Evolutionary conservation across 1,140 invertebrate species (phyloP).

Genomic region (Pogonognathellus flavescens): DNA sequence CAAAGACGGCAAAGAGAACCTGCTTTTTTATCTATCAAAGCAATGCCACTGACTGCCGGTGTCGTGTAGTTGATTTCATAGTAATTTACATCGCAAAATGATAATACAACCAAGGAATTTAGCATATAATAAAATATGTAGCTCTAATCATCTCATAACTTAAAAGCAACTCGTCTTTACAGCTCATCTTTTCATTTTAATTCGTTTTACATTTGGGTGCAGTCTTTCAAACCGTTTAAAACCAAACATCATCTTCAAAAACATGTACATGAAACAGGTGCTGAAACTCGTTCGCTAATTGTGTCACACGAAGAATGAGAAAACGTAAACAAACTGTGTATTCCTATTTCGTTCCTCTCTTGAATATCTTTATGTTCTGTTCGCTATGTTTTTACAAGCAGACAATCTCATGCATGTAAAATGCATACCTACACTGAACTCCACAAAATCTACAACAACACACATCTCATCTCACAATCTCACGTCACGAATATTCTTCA

Average conservation of each 20-base stretch:
- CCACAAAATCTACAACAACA: too few species aligned
- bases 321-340: background rate
- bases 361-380: too few species aligned
- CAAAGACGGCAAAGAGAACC: too few species aligned
- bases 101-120: background rate
- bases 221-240: background rate
- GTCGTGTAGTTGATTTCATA: conserved; percentile 8
- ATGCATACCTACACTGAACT: too few species aligned
- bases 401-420: too few species aligned
- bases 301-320: conserved; percentile 29
- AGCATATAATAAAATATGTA: background rate
- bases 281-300: conserved; percentile 32
- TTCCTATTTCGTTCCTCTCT: background rate
- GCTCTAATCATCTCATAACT: conserved; percentile 18
- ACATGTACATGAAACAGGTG: background rate
- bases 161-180: background rate
- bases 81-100: background rate
- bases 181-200: conserved; percentile 20
- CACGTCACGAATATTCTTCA: too few species aligned
- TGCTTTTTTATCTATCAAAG: too few species aligned
- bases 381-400: too few species aligned
- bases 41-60: background rate
- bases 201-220: conserved; percentile 36
- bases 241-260: conserved; percentile 3
- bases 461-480: too few species aligned